A percentile compares a stretch with the other conserved stretches of the same genome.
phyloP scores from a whole-genome alignment of 2,888 invertebrate genomes.

The Temnothorax rugatulus region DNA sequence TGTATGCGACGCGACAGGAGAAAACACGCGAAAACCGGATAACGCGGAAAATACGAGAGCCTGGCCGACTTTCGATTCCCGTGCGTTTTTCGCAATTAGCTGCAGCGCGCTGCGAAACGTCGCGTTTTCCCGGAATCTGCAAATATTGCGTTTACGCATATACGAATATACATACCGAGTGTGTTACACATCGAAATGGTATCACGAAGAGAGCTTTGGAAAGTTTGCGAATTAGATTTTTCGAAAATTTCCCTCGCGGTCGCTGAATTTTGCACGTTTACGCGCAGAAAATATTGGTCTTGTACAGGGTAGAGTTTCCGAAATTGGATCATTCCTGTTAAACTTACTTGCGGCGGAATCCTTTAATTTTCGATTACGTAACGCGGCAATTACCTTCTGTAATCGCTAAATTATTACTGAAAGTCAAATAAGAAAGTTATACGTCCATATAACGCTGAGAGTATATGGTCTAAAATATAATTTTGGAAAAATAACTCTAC shows the following conservation, averaged over 20 bases:
- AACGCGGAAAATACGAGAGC: slow-evolving; percentile 52
- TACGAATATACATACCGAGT: slow-evolving; percentile 4
- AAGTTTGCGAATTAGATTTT: slow-evolving; percentile 38
- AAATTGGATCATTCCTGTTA: slow-evolving; percentile 12
- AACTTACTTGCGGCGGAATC: background rate
- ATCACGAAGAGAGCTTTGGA: background rate
- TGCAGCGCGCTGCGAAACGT: slow-evolving; percentile 23
- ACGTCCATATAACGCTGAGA: background rate
- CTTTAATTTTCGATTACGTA: slow-evolving; percentile 22
- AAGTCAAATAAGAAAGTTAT: background rate
- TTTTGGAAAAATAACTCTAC: background rate
- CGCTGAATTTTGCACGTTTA: slow-evolving; percentile 13
- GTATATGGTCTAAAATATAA: background rate
- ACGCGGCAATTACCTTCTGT: background rate
- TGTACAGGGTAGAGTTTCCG: slow-evolving; percentile 1
- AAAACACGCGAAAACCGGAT: slow-evolving; percentile 41
- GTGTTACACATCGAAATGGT: background rate
- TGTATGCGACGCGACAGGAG: slow-evolving; percentile 32
- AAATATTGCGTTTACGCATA: slow-evolving; percentile 50
- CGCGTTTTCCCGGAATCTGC: slow-evolving; percentile 26
- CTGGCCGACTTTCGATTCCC: slow-evolving; percentile 40
- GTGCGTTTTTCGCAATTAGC: slow-evolving; percentile 57
- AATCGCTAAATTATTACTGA: background rate
- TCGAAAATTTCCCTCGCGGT: slow-evolving; percentile 17
- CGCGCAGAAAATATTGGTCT: slow-evolving; percentile 33